phyloP scores from a whole-genome alignment of 1,140 invertebrate species.

The Drosophila erecta region DNA sequence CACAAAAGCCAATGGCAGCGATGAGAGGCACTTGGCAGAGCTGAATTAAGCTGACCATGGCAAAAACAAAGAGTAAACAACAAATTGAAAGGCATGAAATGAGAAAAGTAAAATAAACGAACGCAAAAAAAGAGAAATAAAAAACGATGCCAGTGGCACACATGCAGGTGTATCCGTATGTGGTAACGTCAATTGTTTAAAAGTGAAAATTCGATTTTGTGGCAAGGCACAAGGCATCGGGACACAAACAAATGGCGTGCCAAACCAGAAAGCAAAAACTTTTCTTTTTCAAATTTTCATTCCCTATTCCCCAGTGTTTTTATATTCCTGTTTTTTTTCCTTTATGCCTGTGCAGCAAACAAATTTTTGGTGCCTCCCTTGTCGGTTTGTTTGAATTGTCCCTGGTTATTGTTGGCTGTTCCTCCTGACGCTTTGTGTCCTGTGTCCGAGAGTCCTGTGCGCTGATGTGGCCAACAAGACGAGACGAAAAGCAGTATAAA shows the following conservation, averaged over 20 bases:
- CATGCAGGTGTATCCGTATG: conserved; percentile 49
- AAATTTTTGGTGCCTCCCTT: conserved; percentile 56
- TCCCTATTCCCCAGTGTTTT: conserved; percentile 1
- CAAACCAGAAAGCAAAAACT: conserved; percentile 60
- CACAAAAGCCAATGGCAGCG: conserved; percentile 55
- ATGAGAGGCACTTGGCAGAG: conserved; percentile 41
- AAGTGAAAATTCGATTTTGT: conserved; percentile 84
- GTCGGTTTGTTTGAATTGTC: conserved; percentile 66
- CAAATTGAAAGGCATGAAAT: conserved; percentile 73
- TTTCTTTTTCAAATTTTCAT: conserved; percentile 44
- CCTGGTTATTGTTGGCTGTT: conserved; percentile 53
- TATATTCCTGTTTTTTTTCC: conserved; percentile 1
- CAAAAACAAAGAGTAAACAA: conserved; percentile 62
- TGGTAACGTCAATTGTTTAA: conserved; percentile 80
- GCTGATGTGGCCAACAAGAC: conserved; percentile 56
- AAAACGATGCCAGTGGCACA: conserved; percentile 18
- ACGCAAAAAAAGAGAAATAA: conserved; percentile 25
- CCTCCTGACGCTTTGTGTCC: conserved; percentile 69
- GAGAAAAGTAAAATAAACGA: conserved; percentile 27
- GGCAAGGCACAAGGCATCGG: conserved; percentile 58
- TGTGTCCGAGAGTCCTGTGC: conserved; percentile 33
- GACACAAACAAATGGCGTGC: conserved; percentile 66
- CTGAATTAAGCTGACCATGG: conserved; percentile 51
- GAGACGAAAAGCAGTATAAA: neutral
- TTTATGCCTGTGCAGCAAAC: conserved; percentile 33